A percentile compares a stretch with the other conserved stretches of the same genome.
phyloP scores from a whole-genome alignment of 2,888 invertebrate species.

The Mythimna vitellina region DNA sequence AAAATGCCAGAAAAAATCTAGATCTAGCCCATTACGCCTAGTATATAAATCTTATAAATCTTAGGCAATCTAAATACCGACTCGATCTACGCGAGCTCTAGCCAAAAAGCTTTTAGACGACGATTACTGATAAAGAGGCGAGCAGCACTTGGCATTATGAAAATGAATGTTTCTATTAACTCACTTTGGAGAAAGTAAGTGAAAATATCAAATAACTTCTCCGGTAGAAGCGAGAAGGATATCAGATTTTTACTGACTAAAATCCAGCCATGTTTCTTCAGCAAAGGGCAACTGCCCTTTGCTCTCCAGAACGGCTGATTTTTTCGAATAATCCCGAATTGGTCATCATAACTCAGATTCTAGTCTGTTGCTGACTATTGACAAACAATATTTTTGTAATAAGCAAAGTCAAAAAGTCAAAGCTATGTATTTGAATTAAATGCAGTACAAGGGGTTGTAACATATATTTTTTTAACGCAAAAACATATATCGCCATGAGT shows the following conservation, averaged over 20 bases:
- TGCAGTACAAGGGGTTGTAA: too few species aligned
- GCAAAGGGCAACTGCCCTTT: not conserved
- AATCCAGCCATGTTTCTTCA: not conserved
- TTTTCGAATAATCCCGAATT: too few species aligned
- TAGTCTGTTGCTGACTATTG: too few species aligned
- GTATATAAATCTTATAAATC: conserved; percentile 47
- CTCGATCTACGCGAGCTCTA: not conserved
- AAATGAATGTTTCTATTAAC: not conserved
- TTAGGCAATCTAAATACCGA: conserved; percentile 28
- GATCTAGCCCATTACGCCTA: conserved; percentile 20
- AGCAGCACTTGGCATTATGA: not conserved
- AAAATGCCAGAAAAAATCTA: conserved; percentile 30
- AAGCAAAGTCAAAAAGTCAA: too few species aligned
- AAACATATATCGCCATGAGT: too few species aligned
- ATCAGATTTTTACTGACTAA: not conserved
- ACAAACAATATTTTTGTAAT: too few species aligned
- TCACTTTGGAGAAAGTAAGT: not conserved
- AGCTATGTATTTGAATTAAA: too few species aligned
- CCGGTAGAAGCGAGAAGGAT: not conserved
- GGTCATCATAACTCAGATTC: too few species aligned
- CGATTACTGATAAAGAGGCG: conserved; percentile 3
- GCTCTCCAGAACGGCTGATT: too few species aligned
- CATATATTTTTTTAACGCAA: too few species aligned
- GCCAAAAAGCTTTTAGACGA: conserved; percentile 43
- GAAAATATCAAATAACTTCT: not conserved